Evolutionary conservation across 2,888 invertebrate genomes (phyloP).

Genomic region (Ceriagrion tenellum): DNA sequence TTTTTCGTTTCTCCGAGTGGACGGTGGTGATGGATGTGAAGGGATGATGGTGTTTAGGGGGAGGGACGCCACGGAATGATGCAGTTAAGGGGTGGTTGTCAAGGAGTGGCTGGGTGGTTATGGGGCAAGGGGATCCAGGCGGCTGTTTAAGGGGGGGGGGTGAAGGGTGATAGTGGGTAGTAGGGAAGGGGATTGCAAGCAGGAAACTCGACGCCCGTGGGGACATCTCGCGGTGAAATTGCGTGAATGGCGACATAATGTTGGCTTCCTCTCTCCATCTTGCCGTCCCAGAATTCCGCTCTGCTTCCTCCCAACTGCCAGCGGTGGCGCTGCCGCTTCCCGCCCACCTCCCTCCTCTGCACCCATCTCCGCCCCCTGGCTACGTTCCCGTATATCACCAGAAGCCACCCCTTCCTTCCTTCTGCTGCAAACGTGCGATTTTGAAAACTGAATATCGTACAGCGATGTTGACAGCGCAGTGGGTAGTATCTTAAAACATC

Average conservation of each 20-base stretch:
- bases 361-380: not conserved
- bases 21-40: not conserved
- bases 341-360: not conserved
- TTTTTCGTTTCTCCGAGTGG: not conserved
- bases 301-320: not conserved
- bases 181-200: not conserved
- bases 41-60: not conserved
- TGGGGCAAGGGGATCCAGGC: not conserved
- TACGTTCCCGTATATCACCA: not conserved
- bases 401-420: not conserved
- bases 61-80: not conserved
- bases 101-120: not conserved
- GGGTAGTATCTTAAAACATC: not conserved
- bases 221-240: slow-evolving; percentile 64
- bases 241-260: slow-evolving; percentile 39
- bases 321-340: not conserved
- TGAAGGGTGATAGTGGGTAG: not conserved
- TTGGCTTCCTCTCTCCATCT: not conserved
- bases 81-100: not conserved
- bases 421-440: not conserved
- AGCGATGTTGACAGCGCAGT: not conserved
- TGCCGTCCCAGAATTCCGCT: not conserved
- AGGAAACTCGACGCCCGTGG: slow-evolving; percentile 45
- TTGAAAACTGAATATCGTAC: not conserved
- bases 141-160: not conserved